Percentiles rank a stretch among this genome's conserved stretches.
Conservation (phyloP, 2,113 vertebrate species). For the Micromys minutus region DNA sequence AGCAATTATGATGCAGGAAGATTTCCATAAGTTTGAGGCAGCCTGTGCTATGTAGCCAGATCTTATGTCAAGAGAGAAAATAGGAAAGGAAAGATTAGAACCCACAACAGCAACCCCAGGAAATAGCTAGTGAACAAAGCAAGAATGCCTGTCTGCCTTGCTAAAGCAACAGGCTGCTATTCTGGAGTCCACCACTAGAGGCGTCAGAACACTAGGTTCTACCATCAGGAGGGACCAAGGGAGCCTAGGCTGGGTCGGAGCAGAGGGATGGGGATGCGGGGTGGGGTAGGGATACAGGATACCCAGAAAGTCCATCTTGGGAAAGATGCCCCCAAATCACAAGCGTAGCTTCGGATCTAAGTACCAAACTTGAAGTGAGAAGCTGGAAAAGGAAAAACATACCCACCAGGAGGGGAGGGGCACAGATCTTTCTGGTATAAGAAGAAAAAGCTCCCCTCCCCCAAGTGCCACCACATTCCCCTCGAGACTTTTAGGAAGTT, state of each 20-base stretch:
- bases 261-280: no score
- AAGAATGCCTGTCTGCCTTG: rapidly evolving
- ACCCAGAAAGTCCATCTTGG: background rate
- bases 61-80: background rate
- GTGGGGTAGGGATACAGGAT: background rate
- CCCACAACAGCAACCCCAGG: no score
- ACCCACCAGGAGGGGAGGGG: background rate
- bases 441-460: background rate
- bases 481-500: background rate
- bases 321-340: background rate
- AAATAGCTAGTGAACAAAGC: rapidly evolving
- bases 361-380: background rate
- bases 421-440: background rate
- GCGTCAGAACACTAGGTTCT: background rate
- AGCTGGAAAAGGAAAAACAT: background rate
- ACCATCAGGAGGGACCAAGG: background rate
- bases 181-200: background rate
- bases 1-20: background rate
- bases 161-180: rapidly evolving
- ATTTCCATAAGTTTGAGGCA: background rate
- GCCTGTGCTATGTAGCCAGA: background rate
- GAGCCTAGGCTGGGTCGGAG: background rate
- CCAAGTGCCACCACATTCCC: background rate
- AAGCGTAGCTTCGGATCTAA: background rate
- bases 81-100: background rate